Evolutionary conservation across 2,113 vertebrate genomes (phyloP).

Genomic region (Phaethon lepturus): DNA sequence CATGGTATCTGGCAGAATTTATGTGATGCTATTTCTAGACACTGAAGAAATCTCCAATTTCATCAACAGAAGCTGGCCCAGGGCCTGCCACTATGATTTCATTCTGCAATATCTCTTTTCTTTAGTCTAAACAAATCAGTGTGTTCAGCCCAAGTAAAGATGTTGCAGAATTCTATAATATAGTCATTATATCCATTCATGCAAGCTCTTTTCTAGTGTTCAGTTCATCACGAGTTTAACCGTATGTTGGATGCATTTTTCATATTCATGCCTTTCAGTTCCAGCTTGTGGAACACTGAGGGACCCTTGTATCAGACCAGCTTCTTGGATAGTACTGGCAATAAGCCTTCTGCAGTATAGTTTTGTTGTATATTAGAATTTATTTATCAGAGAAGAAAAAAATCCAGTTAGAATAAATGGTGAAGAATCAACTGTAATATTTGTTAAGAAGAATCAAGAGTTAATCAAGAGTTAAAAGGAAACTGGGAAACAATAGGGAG

Average conservation of each 20-base stretch:
- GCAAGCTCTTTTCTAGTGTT: neutral
- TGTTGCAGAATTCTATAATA: neutral
- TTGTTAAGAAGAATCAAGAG: neutral
- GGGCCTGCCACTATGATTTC: neutral
- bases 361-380: neutral
- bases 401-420: neutral
- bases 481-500: neutral
- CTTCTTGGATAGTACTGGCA: neutral
- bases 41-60: neutral
- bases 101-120: conserved; percentile 15
- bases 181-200: neutral
- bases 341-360: neutral
- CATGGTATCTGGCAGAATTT: neutral
- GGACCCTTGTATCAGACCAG: neutral
- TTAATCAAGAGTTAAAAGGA: neutral
- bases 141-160: neutral
- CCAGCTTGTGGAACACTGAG: neutral
- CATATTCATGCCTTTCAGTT: neutral
- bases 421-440: neutral
- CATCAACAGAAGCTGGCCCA: neutral
- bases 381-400: neutral
- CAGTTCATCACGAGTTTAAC: neutral
- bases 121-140: neutral
- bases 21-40: neutral
- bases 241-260: neutral